A percentile compares a stretch with the other conserved stretches of the same genome.
Evolutionary conservation across 2,888 invertebrate species (phyloP).

Genomic region (Myopa tessellatipennis): DNA sequence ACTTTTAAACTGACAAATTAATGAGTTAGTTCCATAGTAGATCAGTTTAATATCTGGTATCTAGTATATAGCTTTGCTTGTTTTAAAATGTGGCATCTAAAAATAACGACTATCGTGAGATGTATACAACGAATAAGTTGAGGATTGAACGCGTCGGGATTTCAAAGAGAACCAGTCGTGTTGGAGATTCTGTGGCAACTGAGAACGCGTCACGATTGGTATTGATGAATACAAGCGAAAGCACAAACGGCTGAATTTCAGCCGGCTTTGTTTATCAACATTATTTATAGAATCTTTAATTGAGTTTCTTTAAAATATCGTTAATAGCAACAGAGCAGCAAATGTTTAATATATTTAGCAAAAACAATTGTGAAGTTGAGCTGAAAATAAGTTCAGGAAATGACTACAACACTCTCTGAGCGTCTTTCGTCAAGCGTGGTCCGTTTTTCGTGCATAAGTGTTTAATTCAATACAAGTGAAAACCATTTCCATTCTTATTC

Average conservation of each 20-base stretch:
- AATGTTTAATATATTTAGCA: background rate
- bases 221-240: conserved; percentile 4
- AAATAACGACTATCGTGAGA: conserved; percentile 25
- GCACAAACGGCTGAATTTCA: conserved; percentile 1
- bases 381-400: background rate
- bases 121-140: conserved; percentile 23
- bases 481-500: too few relatives aligned
- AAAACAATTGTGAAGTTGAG: background rate
- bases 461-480: background rate
- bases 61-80: background rate
- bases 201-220: background rate
- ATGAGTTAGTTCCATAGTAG: too few relatives aligned
- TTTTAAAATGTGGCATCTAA: conserved; percentile 18
- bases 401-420: background rate
- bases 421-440: too few relatives aligned
- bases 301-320: background rate
- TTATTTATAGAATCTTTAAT: conserved; percentile 17
- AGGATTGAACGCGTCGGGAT: background rate
- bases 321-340: background rate
- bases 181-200: conserved; percentile 18
- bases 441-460: too few relatives aligned
- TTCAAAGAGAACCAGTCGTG: conserved; percentile 11
- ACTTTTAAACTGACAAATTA: too few relatives aligned
- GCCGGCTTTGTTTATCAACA: conserved; percentile 25
- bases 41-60: background rate